Base-by-base conservation (phyloP, 2,888 invertebrate genomes). In the Phania funesta region DNA sequence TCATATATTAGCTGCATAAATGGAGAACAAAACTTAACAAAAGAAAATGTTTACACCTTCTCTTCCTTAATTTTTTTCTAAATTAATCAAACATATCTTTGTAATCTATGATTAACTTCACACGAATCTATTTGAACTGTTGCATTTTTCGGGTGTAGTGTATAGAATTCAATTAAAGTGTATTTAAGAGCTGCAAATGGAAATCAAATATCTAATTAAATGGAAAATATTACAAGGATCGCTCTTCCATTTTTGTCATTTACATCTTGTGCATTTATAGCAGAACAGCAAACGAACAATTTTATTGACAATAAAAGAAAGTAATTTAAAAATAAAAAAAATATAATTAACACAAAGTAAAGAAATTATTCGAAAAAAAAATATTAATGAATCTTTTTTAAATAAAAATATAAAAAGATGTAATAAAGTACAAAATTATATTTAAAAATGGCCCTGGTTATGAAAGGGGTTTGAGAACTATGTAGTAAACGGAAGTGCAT, bases 181-280 rank as follows among this genome's bases (percentile, higher is more conserved):
- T 52, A 13, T 41, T 71, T 75, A 65, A 70, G 50, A 50, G 41
- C 18, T 32, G 20, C 38, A 52, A 76, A 50, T 44, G 44, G 44
- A 79, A 67, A 67, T 73, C 35, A 73, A 73, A 73, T 71, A 60
- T 67, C 48, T 67, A 79, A 79, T 79, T 79, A 79, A 60, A 41
- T 20, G 48, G 18, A 58, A 70, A 71, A 41, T 35, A 46, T 58
- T 67, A 22, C 26, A 71, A 29, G 1, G 2, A 7, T 24, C 16
- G 20, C 16, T 11, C 2, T 46, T 22, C 16, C 11, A 11, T 3
- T 29, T 32, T 16, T 16, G 20, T 32, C 32, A 1, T 18, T 16
- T 32, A 54, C 3, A 26, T 41, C 24, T 64, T 67, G 9, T 35
- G 13, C 26, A n/a, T n/a, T n/a, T n/a, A n/a, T n/a, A n/a, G n/a